Conservation (phyloP, 2,113 vertebrate species). For the Tapirus terrestris region DNA sequence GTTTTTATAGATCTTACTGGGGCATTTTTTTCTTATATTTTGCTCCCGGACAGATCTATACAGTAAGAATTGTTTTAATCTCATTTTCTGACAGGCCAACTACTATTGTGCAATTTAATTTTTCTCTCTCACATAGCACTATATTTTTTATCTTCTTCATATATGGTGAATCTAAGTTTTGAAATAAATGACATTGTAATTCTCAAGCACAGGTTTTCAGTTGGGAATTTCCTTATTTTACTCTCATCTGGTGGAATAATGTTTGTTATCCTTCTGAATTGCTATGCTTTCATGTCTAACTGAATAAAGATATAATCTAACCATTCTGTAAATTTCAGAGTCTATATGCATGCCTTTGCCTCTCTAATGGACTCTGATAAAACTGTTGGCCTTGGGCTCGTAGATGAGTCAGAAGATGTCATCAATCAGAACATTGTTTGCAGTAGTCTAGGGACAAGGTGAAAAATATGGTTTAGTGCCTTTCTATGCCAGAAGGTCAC, state of each 20-base stretch:
- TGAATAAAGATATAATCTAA: background rate
- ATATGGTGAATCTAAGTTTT: background rate
- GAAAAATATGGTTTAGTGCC: background rate
- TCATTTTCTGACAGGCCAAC: background rate
- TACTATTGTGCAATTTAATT: background rate
- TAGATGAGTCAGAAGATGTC: background rate
- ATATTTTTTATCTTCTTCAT: background rate
- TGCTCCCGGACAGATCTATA: constrained; percentile 1
- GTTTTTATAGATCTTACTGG: constrained; percentile 1
- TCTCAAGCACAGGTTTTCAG: background rate
- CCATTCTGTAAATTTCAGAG: background rate
- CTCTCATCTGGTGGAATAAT: background rate
- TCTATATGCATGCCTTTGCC: background rate
- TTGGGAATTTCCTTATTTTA: background rate
- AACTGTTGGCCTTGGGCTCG: background rate
- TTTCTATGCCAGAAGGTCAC: background rate
- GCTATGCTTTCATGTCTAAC: background rate
- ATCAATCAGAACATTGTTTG: background rate
- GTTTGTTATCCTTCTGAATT: background rate
- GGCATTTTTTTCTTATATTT: background rate
- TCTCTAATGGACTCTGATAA: background rate
- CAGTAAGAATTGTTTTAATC: constrained; percentile 13
- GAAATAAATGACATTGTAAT: background rate
- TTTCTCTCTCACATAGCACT: background rate
- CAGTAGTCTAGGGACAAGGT: background rate